Percentiles rank a stretch among this genome's conserved stretches.
Evolutionary conservation across 92 coral and sea anemone species (phyloP).

Genomic region (Heliopora coerulea): DNA sequence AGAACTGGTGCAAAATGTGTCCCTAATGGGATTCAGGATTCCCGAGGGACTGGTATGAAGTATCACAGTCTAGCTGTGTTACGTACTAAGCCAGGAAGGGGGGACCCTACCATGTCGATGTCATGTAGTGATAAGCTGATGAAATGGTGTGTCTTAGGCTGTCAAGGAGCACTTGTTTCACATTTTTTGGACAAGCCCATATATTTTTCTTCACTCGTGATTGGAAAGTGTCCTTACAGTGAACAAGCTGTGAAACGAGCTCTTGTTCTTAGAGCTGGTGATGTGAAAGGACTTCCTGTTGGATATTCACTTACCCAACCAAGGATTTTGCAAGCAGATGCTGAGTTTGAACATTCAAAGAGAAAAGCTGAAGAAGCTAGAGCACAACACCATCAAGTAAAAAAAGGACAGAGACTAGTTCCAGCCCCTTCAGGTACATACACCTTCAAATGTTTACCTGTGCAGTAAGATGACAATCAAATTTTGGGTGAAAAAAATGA

Average conservation of each 20-base stretch:
- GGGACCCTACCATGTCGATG: conserved; percentile 95
- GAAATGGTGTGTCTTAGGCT: conserved; percentile 92
- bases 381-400: conserved; percentile 10
- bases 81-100: conserved; percentile 97
- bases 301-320: conserved; percentile 57
- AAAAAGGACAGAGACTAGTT: conserved; percentile 37
- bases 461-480: too few relatives aligned
- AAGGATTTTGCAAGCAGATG: conserved; percentile 51
- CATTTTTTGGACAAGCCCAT: conserved; percentile 72
- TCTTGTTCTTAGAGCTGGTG: conserved; percentile 60
- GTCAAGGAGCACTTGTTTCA: conserved; percentile 88
- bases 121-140: conserved; percentile 96
- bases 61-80: conserved; percentile 76
- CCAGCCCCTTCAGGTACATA: conserved; percentile 80
- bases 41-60: conserved; percentile 59
- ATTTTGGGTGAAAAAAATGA: too few relatives aligned
- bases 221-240: conserved; percentile 76
- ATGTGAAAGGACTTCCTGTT: conserved; percentile 37
- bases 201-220: conserved; percentile 74
- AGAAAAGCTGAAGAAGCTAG: conserved; percentile 4
- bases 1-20: conserved; percentile 99
- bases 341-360: conserved; percentile 68
- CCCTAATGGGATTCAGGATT: conserved; percentile 75
- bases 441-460: too few relatives aligned
- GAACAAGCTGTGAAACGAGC: conserved; percentile 71